These are phyloP conservation scores for Heliconius eleuchia DNA, from an alignment of 1,140 invertebrate genomes.

Conservation along the genomic window DNA sequence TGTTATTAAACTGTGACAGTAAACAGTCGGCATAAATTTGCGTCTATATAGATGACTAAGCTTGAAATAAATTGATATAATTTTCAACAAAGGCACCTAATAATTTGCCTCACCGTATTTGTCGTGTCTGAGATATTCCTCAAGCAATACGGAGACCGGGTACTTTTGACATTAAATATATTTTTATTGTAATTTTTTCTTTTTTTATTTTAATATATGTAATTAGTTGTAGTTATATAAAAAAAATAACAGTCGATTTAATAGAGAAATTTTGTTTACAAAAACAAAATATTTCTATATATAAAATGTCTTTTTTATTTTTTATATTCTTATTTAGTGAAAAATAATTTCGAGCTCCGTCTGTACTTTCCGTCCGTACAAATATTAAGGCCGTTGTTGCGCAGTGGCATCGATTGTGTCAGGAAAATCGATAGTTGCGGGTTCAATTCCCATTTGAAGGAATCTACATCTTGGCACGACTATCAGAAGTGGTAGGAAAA, in stretches of 20 bases:
- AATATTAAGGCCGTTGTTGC: no score
- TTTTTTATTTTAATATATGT: not conserved
- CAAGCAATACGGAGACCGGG: not conserved
- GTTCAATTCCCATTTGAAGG: no score
- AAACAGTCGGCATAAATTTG: not conserved
- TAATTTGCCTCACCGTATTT: not conserved
- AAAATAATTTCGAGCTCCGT: no score
- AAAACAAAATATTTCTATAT: no score
- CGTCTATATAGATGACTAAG: not conserved
- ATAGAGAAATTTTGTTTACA: no score
- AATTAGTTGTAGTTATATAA: not conserved
- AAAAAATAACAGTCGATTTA: no score
- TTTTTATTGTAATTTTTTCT: not conserved
- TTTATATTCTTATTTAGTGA: not conserved
- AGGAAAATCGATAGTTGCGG: no score
- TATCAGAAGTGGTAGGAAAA: no score
- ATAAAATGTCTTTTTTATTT: no score
- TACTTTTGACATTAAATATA: not conserved
- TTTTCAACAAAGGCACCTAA: not conserved
- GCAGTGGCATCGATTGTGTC: no score
- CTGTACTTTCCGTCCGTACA: no score
- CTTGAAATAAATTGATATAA: constrained; percentile 4
- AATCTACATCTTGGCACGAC: no score
- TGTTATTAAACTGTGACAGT: not conserved
- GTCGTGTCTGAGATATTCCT: not conserved